phyloP scores from a whole-genome alignment of 2,113 vertebrate species.

The Heteronetta atricapilla region DNA sequence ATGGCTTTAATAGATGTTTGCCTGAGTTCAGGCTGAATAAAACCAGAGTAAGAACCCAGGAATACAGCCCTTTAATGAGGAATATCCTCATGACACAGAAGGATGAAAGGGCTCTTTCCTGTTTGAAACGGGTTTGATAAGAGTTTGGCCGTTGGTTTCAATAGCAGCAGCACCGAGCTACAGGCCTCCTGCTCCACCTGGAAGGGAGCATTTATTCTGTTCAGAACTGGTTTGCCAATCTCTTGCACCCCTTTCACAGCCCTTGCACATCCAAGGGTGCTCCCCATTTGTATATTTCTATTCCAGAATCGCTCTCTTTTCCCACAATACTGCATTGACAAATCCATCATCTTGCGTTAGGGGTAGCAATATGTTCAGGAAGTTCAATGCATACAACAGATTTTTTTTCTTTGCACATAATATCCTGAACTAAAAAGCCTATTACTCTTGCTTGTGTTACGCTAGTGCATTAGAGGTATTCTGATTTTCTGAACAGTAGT shows the following conservation, averaged over 20 bases:
- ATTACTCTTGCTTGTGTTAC: background rate
- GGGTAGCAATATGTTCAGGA: background rate
- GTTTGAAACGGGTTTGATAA: fast-evolving
- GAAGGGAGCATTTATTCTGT: background rate
- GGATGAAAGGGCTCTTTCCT: background rate
- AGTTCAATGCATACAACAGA: fast-evolving
- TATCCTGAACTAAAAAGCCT: background rate
- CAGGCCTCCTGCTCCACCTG: fast-evolving
- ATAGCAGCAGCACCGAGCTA: fast-evolving
- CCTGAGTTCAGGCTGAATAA: background rate
- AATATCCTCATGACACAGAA: background rate
- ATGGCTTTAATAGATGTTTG: background rate
- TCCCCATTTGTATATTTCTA: background rate
- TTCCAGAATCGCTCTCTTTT: background rate
- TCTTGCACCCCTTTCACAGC: no score
- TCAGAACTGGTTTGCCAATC: background rate
- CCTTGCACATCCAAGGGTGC: background rate
- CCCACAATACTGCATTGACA: background rate
- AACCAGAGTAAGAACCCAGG: background rate
- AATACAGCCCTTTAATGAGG: background rate
- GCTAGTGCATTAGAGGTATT: background rate
- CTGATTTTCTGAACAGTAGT: background rate
- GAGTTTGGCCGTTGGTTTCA: background rate
- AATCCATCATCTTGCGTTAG: background rate
- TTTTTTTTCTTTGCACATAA: background rate